phyloP scores from a whole-genome alignment of 2,888 invertebrate genomes.

The Drosophila nr. perissopoda region DNA sequence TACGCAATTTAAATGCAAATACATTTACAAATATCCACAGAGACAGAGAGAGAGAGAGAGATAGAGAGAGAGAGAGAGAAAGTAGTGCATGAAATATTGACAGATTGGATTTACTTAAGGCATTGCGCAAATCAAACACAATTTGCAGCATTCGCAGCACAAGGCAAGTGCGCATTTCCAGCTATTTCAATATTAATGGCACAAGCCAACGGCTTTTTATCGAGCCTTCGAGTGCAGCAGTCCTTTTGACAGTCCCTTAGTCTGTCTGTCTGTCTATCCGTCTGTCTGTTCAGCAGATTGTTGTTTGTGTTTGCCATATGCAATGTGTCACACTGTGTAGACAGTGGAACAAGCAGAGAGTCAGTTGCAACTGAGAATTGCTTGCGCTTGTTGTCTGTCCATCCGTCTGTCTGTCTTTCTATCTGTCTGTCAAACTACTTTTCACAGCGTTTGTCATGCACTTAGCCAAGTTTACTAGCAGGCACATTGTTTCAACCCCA shows the following conservation, averaged over 20 bases:
- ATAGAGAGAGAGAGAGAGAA: neutral
- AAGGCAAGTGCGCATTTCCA: conserved; percentile 7
- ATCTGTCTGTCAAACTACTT: conserved; percentile 52
- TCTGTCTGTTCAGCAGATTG: conserved; percentile 30
- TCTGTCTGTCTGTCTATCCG: conserved; percentile 20
- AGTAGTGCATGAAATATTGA: neutral
- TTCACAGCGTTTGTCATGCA: conserved; percentile 71
- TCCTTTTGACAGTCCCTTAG: conserved; percentile 33
- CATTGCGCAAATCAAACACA: conserved; percentile 3
- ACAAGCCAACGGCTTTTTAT: conserved; percentile 18
- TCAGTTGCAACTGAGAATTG: conserved; percentile 25
- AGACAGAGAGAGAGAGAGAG: neutral
- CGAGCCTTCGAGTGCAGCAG: conserved; percentile 14
- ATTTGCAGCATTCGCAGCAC: conserved; percentile 3
- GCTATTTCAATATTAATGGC: conserved; percentile 43
- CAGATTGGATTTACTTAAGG: neutral
- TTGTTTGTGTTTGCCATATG: conserved; percentile 30
- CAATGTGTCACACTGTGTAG: conserved; percentile 35
- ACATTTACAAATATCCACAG: conserved; percentile 14
- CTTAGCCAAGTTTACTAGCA: conserved; percentile 68
- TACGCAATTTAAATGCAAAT: conserved; percentile 59
- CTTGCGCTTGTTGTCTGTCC: conserved; percentile 17
- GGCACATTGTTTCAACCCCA: conserved; percentile 25
- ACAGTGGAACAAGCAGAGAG: conserved; percentile 20
- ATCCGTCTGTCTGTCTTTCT: neutral